Evolutionary conservation across 2,888 invertebrate genomes (phyloP).

Genomic region (Amiota minor): DNA sequence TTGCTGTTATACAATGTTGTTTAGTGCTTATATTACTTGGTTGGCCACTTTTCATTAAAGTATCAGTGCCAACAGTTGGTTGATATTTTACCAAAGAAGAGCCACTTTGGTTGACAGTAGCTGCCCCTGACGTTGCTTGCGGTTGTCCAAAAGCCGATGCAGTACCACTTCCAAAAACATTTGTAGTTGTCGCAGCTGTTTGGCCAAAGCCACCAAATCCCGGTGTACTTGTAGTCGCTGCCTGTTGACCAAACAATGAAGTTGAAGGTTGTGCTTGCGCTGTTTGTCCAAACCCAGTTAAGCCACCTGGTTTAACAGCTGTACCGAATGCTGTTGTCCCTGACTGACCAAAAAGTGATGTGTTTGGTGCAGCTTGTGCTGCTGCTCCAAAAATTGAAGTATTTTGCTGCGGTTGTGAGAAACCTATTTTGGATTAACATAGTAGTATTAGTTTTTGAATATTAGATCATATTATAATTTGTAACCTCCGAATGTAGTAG

Average conservation of each 20-base stretch:
- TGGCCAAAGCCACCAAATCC: constrained; percentile 80
- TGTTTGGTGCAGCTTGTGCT: constrained; percentile 72
- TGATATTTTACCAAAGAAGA: constrained; percentile 87
- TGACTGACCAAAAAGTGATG: constrained; percentile 79
- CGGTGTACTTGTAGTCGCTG: constrained; percentile 69
- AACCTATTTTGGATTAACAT: constrained; percentile 48
- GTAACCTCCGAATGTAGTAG: constrained; percentile 71
- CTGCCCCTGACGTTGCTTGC: constrained; percentile 51
- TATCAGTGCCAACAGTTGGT: constrained; percentile 90
- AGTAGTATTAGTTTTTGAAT: background rate
- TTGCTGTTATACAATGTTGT: constrained; percentile 97
- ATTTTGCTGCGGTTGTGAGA: constrained; percentile 74
- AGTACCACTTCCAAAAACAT: constrained; percentile 75
- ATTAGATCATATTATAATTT: background rate
- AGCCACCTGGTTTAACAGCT: constrained; percentile 73
- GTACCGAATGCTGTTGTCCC: constrained; percentile 78
- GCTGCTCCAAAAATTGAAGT: constrained; percentile 78
- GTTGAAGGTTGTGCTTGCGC: constrained; percentile 69
- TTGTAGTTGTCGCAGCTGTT: constrained; percentile 72
- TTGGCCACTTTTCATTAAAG: constrained; percentile 90
- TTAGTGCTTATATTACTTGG: constrained; percentile 91
- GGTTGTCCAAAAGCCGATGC: constrained; percentile 68
- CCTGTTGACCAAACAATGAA: constrained; percentile 76
- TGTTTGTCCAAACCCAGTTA: constrained; percentile 69
- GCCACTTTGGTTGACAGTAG: constrained; percentile 74